Evolutionary conservation across 2,888 invertebrate genomes (phyloP), one percentile per base, ranked within the genome.

Genomic region (Nemotelus pantherinus): DNA sequence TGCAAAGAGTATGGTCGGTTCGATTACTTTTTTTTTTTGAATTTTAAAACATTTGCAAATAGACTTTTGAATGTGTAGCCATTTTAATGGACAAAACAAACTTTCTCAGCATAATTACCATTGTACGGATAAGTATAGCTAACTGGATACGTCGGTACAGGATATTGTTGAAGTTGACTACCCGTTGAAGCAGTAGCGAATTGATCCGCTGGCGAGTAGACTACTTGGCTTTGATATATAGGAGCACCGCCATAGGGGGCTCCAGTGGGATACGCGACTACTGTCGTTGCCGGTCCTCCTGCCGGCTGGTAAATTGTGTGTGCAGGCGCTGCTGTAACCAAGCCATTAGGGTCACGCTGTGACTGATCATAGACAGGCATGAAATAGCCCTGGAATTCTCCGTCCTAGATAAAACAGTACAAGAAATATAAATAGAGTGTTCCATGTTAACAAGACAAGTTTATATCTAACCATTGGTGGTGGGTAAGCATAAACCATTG

Each of bases 101-200:
- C 25, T 25, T 25, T 25, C 0, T 25, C 25, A 25, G 25, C 25
- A n/a, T 77, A 77, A 7, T 76, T 76, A 83, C 86, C 86, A 82
- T 87, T 87, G 76, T 86, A 87, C 43, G 86, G 85, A 83, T 87
- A 87, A 76, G 86, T 84, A 83, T 87, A 87, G 75, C 86, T 83
- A 77, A 87, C 85, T 6, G 87, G 87, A 82, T 86, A 87, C 76
- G 87, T 84, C 78, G 84, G 83, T 83, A 87, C 83, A 57, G 87
- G 87, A 81, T 86, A 84, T 82, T 87, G 87, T 79, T 86, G 86
- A 80, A 87, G 80, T 81, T 85, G 86, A 3, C 83, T 82, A 65
- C 83, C 82, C 53, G 83, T 80, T 77, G 81, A 80, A 68, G 81
- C 80, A 48, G 81, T 79, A 53, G 82, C 81, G 79, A 85, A 84